These are phyloP conservation scores for Lymantria monacha DNA, from an alignment of 2,888 invertebrate genomes.

Conservation along the genomic window DNA sequence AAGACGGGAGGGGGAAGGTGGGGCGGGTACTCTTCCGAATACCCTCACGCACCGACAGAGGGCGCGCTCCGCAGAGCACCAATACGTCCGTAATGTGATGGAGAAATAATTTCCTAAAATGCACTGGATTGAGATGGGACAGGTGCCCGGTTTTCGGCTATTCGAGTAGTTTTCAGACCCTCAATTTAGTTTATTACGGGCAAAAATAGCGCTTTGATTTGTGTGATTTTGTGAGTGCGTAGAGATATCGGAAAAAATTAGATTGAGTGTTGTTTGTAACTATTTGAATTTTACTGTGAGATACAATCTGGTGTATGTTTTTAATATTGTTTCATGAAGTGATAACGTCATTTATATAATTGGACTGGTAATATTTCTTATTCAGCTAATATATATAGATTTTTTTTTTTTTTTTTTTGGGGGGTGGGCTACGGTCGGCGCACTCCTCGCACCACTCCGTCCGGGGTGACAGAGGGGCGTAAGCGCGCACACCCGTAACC, in stretches of 20 bases:
- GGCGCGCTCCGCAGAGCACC: conserved; percentile 68
- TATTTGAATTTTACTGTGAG: neutral
- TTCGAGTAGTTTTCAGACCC: conserved; percentile 68
- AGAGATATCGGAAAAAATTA: neutral
- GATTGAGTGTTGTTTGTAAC: neutral
- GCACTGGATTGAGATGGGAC: conserved; percentile 66
- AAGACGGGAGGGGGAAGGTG: conserved; percentile 30
- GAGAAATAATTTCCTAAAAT: conserved; percentile 76
- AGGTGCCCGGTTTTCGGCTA: conserved; percentile 43
- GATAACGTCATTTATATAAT: too few species aligned
- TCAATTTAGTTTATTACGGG: conserved; percentile 66
- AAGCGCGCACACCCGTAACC: too few species aligned
- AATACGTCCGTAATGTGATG: conserved; percentile 71
- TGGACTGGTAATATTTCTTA: too few species aligned
- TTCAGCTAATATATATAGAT: too few species aligned
- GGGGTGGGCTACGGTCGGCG: too few species aligned
- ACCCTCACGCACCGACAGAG: conserved; percentile 71
- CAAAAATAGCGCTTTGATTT: conserved; percentile 20
- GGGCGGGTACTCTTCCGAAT: conserved; percentile 47
- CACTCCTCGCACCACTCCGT: too few species aligned
- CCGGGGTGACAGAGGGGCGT: too few species aligned
- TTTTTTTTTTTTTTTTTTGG: too few species aligned
- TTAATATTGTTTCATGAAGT: too few species aligned
- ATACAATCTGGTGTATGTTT: neutral
- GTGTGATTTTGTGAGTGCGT: conserved; percentile 5